Percentiles rank a stretch among this genome's conserved stretches.
These are phyloP conservation scores for Neolamprologus variostigma DNA, from an alignment of 2,113 vertebrate genomes.

Conservation along the genomic window DNA sequence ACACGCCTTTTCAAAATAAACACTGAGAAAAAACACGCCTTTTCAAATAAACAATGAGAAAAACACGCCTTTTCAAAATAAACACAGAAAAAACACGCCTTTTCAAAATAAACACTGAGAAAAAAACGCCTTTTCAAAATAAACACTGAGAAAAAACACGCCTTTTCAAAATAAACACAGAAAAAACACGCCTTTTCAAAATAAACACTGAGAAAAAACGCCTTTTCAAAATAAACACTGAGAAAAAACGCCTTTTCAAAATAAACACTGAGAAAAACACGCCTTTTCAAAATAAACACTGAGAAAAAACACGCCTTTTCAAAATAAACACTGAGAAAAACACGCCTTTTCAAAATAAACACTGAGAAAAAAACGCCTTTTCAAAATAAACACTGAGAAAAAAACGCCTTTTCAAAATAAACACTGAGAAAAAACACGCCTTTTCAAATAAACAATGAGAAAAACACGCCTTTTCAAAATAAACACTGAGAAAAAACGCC, in stretches of 20 bases:
- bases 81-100: fast-evolving
- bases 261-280: neutral
- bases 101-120: neutral
- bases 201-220: too few species aligned
- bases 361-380: neutral
- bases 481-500: neutral
- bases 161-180: neutral
- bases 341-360: neutral
- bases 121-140: neutral
- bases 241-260: too few species aligned
- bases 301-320: neutral
- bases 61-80: neutral
- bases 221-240: neutral
- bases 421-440: fast-evolving
- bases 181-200: too few species aligned
- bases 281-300: neutral
- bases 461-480: neutral
- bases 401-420: neutral
- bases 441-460: neutral
- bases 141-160: too few species aligned
- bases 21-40: neutral
- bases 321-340: too few species aligned
- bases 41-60: neutral
- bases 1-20: neutral
- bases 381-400: neutral